Conservation (phyloP, 2,797 vertebrate species). For the Lacerta bilineata region DNA sequence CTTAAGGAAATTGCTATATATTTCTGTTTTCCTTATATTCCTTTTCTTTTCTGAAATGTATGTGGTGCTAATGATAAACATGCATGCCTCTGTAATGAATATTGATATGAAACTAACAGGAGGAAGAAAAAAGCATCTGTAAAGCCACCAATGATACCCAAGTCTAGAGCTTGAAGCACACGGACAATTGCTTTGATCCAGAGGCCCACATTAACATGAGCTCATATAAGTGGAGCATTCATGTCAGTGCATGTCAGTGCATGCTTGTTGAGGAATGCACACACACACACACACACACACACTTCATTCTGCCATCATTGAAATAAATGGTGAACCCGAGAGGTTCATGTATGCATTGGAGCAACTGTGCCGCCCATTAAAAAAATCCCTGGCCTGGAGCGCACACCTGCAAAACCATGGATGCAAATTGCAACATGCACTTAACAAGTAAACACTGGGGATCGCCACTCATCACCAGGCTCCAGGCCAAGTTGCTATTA, state of each 20-base stretch:
- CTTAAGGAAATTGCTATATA: neutral
- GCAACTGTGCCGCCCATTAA: no score
- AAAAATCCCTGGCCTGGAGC: neutral
- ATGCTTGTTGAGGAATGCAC: neutral
- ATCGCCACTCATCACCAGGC: neutral
- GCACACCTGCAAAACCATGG: neutral
- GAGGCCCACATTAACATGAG: neutral
- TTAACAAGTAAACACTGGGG: neutral
- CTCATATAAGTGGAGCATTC: no score
- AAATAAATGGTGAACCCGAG: neutral
- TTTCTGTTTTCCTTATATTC: neutral
- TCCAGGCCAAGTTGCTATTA: slow-evolving; percentile 20
- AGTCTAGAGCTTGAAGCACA: neutral
- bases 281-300: no score
- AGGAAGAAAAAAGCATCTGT: neutral
- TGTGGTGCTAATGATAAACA: neutral
- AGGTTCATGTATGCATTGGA: neutral
- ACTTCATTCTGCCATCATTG: neutral
- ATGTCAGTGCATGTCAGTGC: neutral
- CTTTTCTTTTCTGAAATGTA: neutral
- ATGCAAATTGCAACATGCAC: neutral
- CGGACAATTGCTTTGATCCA: neutral
- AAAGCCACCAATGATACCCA: neutral
- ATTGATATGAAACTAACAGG: neutral
- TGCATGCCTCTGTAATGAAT: neutral